Percentiles rank a stretch among this genome's conserved stretches.
These are phyloP conservation scores for Drosophila melanogaster DNA, from an alignment of 1,140 invertebrate species.

Conservation along the genomic window Release_6_plus_ISO1_MT NT_033779.5:12451501-12452000, in stretches of 20 bases:
- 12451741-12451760: constrained; percentile 72
- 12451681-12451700: constrained; percentile 73
- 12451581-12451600: constrained; percentile 59
- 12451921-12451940: constrained; percentile 48
- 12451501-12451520: background rate
- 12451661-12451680: constrained; percentile 74
- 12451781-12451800: constrained; percentile 28
- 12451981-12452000: constrained; percentile 11
- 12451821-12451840: constrained; percentile 17
- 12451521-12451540: constrained; percentile 60
- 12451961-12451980: constrained; percentile 21
- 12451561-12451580: constrained; percentile 60
- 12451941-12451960: constrained; percentile 40
- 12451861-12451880: background rate
- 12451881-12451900: constrained; percentile 33
- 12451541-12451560: constrained; percentile 75
- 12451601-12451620: constrained; percentile 82
- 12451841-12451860: constrained; percentile 1
- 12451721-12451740: constrained; percentile 74
- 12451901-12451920: constrained; percentile 83
- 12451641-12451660: constrained; percentile 68
- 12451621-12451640: constrained; percentile 76
- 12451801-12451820: constrained; percentile 15
- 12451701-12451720: constrained; percentile 75
- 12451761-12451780: constrained; percentile 12